These are phyloP conservation scores for Leptinotarsa peninsularis DNA, from an alignment of 2,888 invertebrate genomes.

Conservation along the genomic window DNA sequence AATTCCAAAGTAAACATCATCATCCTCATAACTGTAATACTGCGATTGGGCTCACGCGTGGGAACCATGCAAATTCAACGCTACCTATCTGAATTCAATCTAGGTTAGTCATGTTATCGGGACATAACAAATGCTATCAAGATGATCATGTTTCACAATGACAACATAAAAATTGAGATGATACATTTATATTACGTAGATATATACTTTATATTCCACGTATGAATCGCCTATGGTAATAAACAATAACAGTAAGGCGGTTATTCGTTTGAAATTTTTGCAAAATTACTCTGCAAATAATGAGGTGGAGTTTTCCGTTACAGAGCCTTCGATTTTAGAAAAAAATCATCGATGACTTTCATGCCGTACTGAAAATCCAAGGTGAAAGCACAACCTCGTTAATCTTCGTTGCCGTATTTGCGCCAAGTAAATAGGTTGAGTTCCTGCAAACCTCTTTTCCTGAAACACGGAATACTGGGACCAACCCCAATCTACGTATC, in stretches of 20 bases:
- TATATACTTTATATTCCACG: slow-evolving; percentile 35
- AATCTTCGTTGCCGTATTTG: no score
- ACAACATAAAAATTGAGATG: slow-evolving; percentile 52
- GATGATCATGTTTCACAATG: slow-evolving; percentile 52
- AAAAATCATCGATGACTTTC: no score
- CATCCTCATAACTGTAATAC: slow-evolving; percentile 7
- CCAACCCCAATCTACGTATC: no score
- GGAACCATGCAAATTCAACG: slow-evolving; percentile 59
- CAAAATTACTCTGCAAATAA: background rate
- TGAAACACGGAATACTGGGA: no score
- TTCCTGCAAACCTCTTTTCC: no score
- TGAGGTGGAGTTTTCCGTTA: no score
- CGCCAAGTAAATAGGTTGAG: no score
- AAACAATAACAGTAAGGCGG: slow-evolving; percentile 33
- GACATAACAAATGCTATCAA: slow-evolving; percentile 51
- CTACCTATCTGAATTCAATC: slow-evolving; percentile 58
- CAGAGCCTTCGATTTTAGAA: no score
- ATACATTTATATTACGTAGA: slow-evolving; percentile 40
- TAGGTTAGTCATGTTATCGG: slow-evolving; percentile 57
- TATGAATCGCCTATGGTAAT: slow-evolving; percentile 38
- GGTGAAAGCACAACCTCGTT: no score
- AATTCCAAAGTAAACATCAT: slow-evolving; percentile 25
- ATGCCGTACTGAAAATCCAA: no score
- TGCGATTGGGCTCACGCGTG: slow-evolving; percentile 47
- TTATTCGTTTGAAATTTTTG: slow-evolving; percentile 6